These are phyloP conservation scores for Caenorhabditis plicata DNA, from an alignment of 2,888 invertebrate species.

Conservation along the genomic window DNA sequence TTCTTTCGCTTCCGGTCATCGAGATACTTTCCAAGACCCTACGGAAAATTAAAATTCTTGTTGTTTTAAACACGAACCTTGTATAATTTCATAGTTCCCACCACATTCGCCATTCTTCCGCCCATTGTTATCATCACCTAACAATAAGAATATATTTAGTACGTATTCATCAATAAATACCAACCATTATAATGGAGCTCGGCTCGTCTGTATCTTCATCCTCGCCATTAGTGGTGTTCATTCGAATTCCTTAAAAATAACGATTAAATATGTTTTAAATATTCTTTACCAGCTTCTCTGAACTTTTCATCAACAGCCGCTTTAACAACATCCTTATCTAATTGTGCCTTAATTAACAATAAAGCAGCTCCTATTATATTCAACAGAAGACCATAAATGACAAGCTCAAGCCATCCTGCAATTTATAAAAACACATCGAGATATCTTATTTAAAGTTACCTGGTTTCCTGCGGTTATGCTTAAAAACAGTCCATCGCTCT, in stretches of 20 bases:
- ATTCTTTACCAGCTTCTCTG: slow-evolving; percentile 37
- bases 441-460: slow-evolving; percentile 13
- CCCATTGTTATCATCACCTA: slow-evolving; percentile 45
- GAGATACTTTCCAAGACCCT: slow-evolving; percentile 49
- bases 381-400: slow-evolving; percentile 37
- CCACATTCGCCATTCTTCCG: slow-evolving; percentile 47
- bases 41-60: not conserved
- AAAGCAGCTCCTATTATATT: slow-evolving; percentile 41
- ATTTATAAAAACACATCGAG: not conserved
- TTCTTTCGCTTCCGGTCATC: slow-evolving; percentile 48
- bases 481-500: slow-evolving; percentile 45
- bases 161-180: too few relatives aligned
- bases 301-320: slow-evolving; percentile 41
- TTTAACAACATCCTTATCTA: slow-evolving; percentile 45
- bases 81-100: slow-evolving; percentile 52
- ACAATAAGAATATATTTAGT: slow-evolving; percentile 5
- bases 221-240: slow-evolving; percentile 21
- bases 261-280: too few relatives aligned
- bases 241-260: slow-evolving; percentile 10
- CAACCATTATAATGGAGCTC: slow-evolving; percentile 23
- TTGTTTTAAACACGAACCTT: too few relatives aligned
- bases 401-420: slow-evolving; percentile 42
- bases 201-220: slow-evolving; percentile 15
- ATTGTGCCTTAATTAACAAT: slow-evolving; percentile 42
- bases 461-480: slow-evolving; percentile 41